These are phyloP conservation scores for Chaenodraco wilsoni DNA, from an alignment of 2,797 vertebrate genomes.

Conservation along the genomic window DNA sequence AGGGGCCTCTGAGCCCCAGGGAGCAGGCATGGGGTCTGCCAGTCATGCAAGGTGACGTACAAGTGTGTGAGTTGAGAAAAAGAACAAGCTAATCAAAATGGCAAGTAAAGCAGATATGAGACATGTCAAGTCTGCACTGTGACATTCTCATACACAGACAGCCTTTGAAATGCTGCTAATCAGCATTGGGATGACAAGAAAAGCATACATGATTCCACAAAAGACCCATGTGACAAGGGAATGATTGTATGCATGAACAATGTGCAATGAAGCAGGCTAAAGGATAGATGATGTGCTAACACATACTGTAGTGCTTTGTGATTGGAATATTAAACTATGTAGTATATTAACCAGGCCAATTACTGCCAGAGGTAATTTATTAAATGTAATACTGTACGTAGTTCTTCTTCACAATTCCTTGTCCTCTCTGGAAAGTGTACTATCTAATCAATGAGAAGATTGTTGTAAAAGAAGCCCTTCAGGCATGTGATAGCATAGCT, in stretches of 20 bases:
- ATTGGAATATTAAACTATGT: too few species aligned
- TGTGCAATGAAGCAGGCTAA: slow-evolving; percentile 20
- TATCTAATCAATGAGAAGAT: neutral
- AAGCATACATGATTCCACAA: slow-evolving; percentile 20
- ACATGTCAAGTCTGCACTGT: slow-evolving; percentile 55
- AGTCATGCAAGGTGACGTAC: slow-evolving; percentile 74
- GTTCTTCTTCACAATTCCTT: neutral
- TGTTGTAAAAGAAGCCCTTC: slow-evolving; percentile 1
- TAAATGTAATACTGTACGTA: neutral
- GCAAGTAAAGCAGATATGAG: slow-evolving; percentile 62
- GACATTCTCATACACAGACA: slow-evolving; percentile 19
- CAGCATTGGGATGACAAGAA: slow-evolving; percentile 20
- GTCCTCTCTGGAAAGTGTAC: neutral
- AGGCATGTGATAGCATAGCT: neutral
- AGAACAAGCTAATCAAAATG: slow-evolving; percentile 68
- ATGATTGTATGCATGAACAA: slow-evolving; percentile 17
- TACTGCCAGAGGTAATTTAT: neutral
- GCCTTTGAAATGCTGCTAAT: slow-evolving; percentile 35
- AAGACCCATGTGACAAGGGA: slow-evolving; percentile 20
- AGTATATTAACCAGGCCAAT: neutral
- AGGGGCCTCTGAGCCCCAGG: slow-evolving; percentile 73
- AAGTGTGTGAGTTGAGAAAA: slow-evolving; percentile 36
- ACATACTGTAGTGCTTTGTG: neutral
- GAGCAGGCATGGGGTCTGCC: slow-evolving; percentile 73
- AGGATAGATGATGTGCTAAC: neutral